Conservation (phyloP, 2,888 invertebrate species). For the Drosophila flavopinicola region DNA sequence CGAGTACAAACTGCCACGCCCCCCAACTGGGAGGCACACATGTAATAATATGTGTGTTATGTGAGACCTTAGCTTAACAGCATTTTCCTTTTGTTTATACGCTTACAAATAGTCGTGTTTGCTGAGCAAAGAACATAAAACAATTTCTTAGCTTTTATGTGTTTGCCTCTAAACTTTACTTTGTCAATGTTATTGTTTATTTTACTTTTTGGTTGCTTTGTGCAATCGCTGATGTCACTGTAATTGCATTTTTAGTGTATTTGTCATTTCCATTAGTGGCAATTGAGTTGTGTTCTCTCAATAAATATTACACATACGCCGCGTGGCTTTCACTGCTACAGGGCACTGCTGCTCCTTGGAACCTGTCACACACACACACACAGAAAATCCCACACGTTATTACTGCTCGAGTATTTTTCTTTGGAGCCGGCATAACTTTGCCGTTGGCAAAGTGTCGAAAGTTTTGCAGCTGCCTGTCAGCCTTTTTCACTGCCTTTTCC, state of each 20-base stretch:
- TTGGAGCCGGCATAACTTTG: slow-evolving; percentile 39
- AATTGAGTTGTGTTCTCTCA: slow-evolving; percentile 15
- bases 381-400: slow-evolving; percentile 4
- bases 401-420: slow-evolving; percentile 19
- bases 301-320: slow-evolving; percentile 41
- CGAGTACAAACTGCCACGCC: slow-evolving; percentile 41
- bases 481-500: neutral
- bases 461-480: slow-evolving; percentile 47
- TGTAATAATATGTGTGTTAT: slow-evolving; percentile 12
- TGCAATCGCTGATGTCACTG: slow-evolving; percentile 12
- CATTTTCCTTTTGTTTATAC: slow-evolving; percentile 29
- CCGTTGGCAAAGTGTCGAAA: slow-evolving; percentile 55
- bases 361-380: slow-evolving; percentile 8
- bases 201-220: slow-evolving; percentile 14
- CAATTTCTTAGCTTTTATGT: slow-evolving; percentile 26
- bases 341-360: slow-evolving; percentile 6
- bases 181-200: slow-evolving; percentile 1
- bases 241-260: slow-evolving; percentile 49
- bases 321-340: neutral
- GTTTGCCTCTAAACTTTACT: neutral
- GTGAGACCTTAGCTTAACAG: slow-evolving; percentile 16
- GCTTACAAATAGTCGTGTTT: slow-evolving; percentile 40
- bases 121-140: slow-evolving; percentile 4
- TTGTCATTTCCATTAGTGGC: slow-evolving; percentile 26
- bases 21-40: neutral